These are phyloP conservation scores for Seira musarum DNA, from an alignment of 2,888 invertebrate genomes.

Conservation along the genomic window DNA sequence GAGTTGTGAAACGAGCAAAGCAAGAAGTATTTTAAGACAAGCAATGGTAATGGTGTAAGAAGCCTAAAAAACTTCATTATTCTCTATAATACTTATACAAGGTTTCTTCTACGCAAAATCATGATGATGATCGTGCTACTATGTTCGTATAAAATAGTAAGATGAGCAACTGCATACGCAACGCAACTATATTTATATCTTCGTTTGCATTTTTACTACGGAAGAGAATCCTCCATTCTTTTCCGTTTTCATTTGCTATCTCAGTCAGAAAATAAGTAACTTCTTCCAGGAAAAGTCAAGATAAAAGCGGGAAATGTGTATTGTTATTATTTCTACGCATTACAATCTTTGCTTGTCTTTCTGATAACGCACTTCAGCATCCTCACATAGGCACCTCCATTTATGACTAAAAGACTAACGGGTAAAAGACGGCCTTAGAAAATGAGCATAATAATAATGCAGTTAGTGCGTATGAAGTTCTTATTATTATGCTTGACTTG, in stretches of 20 bases:
- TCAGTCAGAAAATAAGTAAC: not conserved
- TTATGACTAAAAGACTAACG: not conserved
- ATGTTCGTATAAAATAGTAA: not conserved
- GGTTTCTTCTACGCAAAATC: conserved; percentile 16
- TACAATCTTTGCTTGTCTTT: conserved; percentile 33
- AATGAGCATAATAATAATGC: conserved; percentile 29
- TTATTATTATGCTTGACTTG: conserved; percentile 10
- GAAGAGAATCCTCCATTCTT: not conserved
- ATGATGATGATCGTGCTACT: not conserved
- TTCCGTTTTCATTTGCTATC: conserved; percentile 16
- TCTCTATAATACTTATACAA: conserved; percentile 21
- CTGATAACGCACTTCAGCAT: not conserved
- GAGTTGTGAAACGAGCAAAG: conserved; percentile 20
- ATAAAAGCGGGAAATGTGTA: conserved; percentile 40
- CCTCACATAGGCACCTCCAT: not conserved
- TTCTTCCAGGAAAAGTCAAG: conserved; percentile 28
- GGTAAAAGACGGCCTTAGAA: conserved; percentile 17
- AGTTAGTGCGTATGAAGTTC: conserved; percentile 10
- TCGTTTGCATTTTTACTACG: not conserved
- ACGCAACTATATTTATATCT: not conserved
- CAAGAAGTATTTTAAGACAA: not conserved
- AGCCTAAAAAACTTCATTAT: conserved; percentile 51
- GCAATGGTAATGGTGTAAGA: conserved; percentile 23
- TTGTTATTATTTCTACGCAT: conserved; percentile 33
- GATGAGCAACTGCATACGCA: not conserved